Base-by-base conservation (phyloP, 2,888 invertebrate genomes). In the Melanostoma scalare region DNA sequence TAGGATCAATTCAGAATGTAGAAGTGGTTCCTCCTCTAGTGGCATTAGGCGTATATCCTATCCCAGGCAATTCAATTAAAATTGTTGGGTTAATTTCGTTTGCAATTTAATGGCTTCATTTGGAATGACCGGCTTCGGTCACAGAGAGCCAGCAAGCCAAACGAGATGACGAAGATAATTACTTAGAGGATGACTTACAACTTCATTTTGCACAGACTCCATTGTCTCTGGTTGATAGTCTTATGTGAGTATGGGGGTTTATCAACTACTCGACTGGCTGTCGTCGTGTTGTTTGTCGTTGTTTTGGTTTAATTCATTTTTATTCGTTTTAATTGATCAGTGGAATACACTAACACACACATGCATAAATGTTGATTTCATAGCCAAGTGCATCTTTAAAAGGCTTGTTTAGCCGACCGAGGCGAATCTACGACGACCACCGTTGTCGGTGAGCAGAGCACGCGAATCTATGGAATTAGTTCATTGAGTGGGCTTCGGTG, bases 101-200 rank as follows among this genome's bases (percentile, higher is more conserved):
- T 86, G 82, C 86, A 85, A 85, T 79, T 86, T 86, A 87, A 87
- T 86, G 87, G 81, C 86, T 86, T 86, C 75, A 86, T 86, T 86
- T 60, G 65, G 69, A 71, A 60, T 50, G 58, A 60, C 58, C 48
- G 69, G 46, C 36, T 35, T 4, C 53, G 68, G 48, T 36, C 60
- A 48, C 48, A 20, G 36, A 42, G 65, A 38, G 44, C 42, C 58
- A 6, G 38, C 55, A 46, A 40, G 10, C 40, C 52, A 50, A 42
- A 35, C 46, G 61, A 78, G 82, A 84, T 84, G 82, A 84, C 79
- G 63, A 84, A 84, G 82, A 84, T 84, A 84, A 84, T 84, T 84
- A 84, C 74, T 71, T 60, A 44, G 65, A 69, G 74, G 84, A 84
- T 84, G 84, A 84, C 78, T 79, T 84, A 84, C 84, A 84, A 84